Evolutionary conservation across 2,113 vertebrate genomes (phyloP), one percentile per base, ranked within the genome.

Genomic region (Mormyrus lacerda): DNA sequence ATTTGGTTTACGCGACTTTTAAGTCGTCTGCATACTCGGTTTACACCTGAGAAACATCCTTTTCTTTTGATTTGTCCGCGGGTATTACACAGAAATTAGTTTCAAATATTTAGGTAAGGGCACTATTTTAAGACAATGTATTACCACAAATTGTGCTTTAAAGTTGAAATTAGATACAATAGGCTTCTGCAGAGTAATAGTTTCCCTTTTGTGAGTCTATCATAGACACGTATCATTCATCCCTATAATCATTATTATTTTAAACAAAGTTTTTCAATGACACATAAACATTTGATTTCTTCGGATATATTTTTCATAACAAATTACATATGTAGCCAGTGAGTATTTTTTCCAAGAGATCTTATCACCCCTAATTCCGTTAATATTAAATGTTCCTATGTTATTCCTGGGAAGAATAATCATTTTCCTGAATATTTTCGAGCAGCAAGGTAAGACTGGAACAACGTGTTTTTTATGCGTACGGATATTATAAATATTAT

Each of bases 1-100:
- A 91, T 88, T 88, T 89, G 90, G 89, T 92, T 35, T 89, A 92
- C 91, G 90, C 91, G 91, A 85, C 90, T 92, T 91, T 86, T 90
- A 88, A 90, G 90, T 90, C 90, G 53, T 90, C 94, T 92, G 91
- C 91, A 48, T 42, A 2, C 19, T 69, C 15, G 31, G 85, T n/a
- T 42, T 17, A 53, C 45, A 86, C 45, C 45, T 17, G 13, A 86
- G 27, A 51, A 39, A 51, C 61, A 69, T 24, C 27, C 0, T 35
- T 17, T 35, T 53, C 3, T 51, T 51, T 24, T 47, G 39, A 84
- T 47, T 84, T 44, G 17, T 24, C 39, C 82, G 21, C 11, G 39
- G 44, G 24, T 84, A 8, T 84, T 45, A 45, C 2, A 45, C 27
- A 21, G 3, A 45, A 84, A n/a, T 24, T 44, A 84, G 2, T 84